These are phyloP conservation scores for Alcis repandata DNA, from an alignment of 2,888 invertebrate genomes.

Conservation along the genomic window DNA sequence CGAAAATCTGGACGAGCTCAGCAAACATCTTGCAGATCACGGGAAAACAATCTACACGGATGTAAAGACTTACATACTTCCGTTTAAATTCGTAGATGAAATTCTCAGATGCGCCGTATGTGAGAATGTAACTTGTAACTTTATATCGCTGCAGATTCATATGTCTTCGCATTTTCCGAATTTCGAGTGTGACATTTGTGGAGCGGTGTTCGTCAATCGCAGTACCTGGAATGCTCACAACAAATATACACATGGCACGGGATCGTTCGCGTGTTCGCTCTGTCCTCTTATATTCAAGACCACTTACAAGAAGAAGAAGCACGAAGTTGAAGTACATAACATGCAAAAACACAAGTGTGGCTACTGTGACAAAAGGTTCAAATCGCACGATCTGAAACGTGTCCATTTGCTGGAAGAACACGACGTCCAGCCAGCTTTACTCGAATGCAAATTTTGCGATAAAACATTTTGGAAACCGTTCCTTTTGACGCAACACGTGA, in stretches of 20 bases:
- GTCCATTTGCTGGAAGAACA: slow-evolving; percentile 54
- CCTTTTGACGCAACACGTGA: slow-evolving; percentile 49
- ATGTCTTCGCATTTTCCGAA: slow-evolving; percentile 63
- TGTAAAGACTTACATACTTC: slow-evolving; percentile 53
- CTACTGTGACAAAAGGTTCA: slow-evolving; percentile 58
- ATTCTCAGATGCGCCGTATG: slow-evolving; percentile 45
- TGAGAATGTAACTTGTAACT: slow-evolving; percentile 31
- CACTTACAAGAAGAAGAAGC: slow-evolving; percentile 66
- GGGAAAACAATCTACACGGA: slow-evolving; percentile 42
- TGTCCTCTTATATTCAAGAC: slow-evolving; percentile 77
- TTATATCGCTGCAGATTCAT: slow-evolving; percentile 39
- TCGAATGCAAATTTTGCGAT: slow-evolving; percentile 55
- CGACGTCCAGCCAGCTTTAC: slow-evolving; percentile 37
- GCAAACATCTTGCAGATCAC: slow-evolving; percentile 48
- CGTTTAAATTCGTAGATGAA: slow-evolving; percentile 49
- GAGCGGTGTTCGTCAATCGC: slow-evolving; percentile 62
- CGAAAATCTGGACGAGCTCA: slow-evolving; percentile 35
- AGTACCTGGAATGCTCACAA: slow-evolving; percentile 55
- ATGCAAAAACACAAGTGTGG: slow-evolving; percentile 52
- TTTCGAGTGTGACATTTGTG: slow-evolving; percentile 63
- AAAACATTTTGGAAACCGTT: slow-evolving; percentile 48
- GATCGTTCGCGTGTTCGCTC: slow-evolving; percentile 59
- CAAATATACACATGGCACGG: slow-evolving; percentile 56
- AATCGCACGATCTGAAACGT: slow-evolving; percentile 49
- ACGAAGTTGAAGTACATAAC: slow-evolving; percentile 67